phyloP scores from a whole-genome alignment of 1,140 invertebrate genomes.

The Drepana arcuata region DNA sequence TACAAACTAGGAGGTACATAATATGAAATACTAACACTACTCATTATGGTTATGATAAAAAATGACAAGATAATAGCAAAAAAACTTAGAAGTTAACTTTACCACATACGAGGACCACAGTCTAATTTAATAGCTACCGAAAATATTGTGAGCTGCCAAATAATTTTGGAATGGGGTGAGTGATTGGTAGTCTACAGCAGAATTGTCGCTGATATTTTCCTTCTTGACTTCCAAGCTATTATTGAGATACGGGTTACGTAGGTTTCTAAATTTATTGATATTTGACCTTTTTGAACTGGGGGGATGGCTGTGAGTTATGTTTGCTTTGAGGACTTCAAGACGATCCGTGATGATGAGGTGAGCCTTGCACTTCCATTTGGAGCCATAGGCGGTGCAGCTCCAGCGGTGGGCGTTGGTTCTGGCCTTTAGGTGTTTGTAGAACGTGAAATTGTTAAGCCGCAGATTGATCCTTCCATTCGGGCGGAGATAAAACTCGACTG shows the following conservation, averaged over 20 bases:
- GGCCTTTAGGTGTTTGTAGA: conserved; percentile 58
- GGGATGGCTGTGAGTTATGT: conserved; percentile 45
- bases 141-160: conserved; percentile 54
- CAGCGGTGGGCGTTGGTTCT: conserved; percentile 52
- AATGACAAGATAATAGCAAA: no score
- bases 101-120: no score
- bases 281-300: conserved; percentile 32
- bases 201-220: conserved; percentile 15
- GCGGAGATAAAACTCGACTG: conserved; percentile 59
- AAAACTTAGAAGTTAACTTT: no score
- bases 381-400: conserved; percentile 61
- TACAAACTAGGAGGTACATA: no score
- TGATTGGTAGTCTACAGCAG: conserved; percentile 2
- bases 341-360: conserved; percentile 57
- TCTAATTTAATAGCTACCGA: conserved; percentile 35
- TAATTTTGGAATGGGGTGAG: conserved; percentile 47
- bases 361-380: conserved; percentile 60
- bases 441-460: conserved; percentile 57
- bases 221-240: conserved; percentile 21
- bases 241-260: no score
- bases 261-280: no score
- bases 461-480: conserved; percentile 55
- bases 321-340: conserved; percentile 56
- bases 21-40: no score
- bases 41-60: no score